Conservation (phyloP, 2,888 invertebrate genomes). For the Ennomos erosarius region DNA sequence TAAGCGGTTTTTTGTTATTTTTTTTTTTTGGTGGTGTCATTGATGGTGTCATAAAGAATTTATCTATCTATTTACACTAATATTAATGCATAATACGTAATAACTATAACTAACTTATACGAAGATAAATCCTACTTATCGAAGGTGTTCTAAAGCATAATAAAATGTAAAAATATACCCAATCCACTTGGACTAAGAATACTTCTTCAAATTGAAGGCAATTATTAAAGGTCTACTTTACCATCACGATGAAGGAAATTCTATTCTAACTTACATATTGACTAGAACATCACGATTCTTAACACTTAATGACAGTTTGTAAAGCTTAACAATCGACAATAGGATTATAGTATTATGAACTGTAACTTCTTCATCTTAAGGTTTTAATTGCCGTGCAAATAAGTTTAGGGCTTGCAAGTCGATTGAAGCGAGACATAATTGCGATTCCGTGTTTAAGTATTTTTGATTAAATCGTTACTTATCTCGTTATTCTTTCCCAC, state of each 20-base stretch:
- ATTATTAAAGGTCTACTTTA: background rate
- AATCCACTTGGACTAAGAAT: no score
- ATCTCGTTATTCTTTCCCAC: slow-evolving; percentile 49
- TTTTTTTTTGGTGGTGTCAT: no score
- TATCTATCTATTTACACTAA: no score
- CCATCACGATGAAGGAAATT: background rate
- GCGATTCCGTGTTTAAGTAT: slow-evolving; percentile 27
- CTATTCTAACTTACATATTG: background rate
- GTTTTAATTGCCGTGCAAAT: background rate
- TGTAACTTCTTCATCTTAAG: background rate
- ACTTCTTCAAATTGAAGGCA: no score
- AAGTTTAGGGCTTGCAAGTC: slow-evolving; percentile 4
- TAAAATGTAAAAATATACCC: no score
- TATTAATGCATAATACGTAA: no score
- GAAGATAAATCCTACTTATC: no score
- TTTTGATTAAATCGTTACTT: slow-evolving; percentile 35
- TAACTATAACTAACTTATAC: no score
- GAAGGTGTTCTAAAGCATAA: no score
- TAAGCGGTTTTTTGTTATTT: no score
- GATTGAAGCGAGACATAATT: slow-evolving; percentile 21
- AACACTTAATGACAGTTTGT: slow-evolving; percentile 8
- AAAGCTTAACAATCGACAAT: background rate
- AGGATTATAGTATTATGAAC: background rate
- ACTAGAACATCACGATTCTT: slow-evolving; percentile 6
- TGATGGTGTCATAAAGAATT: no score